Conservation (phyloP, 2,113 vertebrate species). For the Scomber scombrus region DNA sequence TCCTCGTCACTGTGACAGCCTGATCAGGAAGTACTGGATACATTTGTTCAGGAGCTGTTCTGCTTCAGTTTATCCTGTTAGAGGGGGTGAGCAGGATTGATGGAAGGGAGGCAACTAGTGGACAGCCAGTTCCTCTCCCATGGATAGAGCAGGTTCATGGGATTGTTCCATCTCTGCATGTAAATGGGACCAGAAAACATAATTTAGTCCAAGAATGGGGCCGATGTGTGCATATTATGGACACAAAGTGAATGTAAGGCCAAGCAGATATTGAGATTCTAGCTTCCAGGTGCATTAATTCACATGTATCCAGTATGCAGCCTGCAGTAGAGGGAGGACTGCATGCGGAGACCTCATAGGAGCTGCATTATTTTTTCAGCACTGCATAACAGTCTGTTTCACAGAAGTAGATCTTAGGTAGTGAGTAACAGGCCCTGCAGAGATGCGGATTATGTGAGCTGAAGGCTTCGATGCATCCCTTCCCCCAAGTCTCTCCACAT, state of each 20-base stretch:
- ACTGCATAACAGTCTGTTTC: conserved; percentile 60
- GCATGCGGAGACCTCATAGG: conserved; percentile 48
- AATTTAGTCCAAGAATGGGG: not conserved
- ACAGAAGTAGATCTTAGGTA: conserved; percentile 55
- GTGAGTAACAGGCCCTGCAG: conserved; percentile 65
- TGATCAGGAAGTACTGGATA: conserved; percentile 53
- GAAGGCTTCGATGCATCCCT: conserved; percentile 34
- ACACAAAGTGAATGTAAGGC: not conserved
- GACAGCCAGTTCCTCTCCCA: conserved; percentile 30
- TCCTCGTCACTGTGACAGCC: conserved; percentile 38
- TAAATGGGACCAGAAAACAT: conserved; percentile 19
- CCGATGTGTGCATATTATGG: conserved; percentile 12
- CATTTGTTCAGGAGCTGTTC: conserved; percentile 62
- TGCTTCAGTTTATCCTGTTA: conserved; percentile 56
- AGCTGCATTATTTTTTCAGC: conserved; percentile 47
- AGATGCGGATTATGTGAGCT: conserved; percentile 61
- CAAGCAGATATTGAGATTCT: conserved; percentile 22
- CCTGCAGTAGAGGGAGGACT: conserved; percentile 26
- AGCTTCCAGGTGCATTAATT: conserved; percentile 36
- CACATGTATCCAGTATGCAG: conserved; percentile 31
- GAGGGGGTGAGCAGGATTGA: conserved; percentile 46
- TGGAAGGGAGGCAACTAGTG: conserved; percentile 17
- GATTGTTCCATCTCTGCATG: conserved; percentile 6
- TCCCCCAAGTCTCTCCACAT: conserved; percentile 30
- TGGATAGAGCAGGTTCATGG: conserved; percentile 10